phyloP scores from a whole-genome alignment of 1,140 invertebrate genomes.

The Zaprionus ornatus region DNA sequence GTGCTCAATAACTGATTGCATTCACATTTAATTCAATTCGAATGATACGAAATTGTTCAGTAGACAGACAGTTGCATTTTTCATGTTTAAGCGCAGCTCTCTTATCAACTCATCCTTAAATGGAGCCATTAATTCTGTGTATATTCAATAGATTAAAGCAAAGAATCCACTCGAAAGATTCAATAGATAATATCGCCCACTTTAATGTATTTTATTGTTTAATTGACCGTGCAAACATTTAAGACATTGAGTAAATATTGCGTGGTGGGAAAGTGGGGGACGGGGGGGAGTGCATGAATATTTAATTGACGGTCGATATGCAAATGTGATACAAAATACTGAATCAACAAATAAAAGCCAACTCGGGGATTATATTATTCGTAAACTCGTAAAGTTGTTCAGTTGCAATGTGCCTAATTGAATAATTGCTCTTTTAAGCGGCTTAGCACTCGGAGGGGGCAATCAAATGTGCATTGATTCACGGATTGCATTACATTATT shows the following conservation, averaged over 20 bases:
- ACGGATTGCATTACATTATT: background rate
- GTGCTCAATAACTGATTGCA: conserved; percentile 55
- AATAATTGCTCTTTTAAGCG: background rate
- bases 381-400: background rate
- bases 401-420: conserved; percentile 13
- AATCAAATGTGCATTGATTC: background rate
- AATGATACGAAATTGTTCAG: background rate
- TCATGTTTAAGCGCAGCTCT: background rate
- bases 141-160: conserved; percentile 21
- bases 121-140: background rate
- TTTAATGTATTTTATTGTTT: conserved; percentile 54
- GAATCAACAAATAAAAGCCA: conserved; percentile 33
- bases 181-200: conserved; percentile 58
- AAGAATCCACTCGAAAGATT: background rate
- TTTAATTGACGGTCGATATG: conserved; percentile 58
- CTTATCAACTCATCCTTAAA: background rate
- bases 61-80: background rate
- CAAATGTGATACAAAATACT: conserved; percentile 37
- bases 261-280: background rate
- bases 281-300: conserved; percentile 33
- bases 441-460: background rate
- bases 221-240: conserved; percentile 67
- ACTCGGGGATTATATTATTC: conserved; percentile 13
- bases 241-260: conserved; percentile 39
- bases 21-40: conserved; percentile 74